Base-by-base conservation (phyloP, 2,113 vertebrate genomes). In the Silurus glanis region DNA sequence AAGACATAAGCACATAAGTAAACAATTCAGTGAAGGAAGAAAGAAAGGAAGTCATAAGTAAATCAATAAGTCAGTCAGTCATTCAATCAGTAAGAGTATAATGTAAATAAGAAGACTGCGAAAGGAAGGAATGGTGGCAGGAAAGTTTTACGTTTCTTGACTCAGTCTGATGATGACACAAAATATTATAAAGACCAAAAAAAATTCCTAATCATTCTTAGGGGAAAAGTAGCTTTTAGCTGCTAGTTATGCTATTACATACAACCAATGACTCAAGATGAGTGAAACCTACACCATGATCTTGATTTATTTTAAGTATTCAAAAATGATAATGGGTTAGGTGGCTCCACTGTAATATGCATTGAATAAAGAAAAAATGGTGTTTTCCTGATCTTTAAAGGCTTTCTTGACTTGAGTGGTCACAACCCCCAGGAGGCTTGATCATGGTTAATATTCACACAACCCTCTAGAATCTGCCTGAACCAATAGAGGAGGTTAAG, bases 401-500 rank as follows among this genome's bases (percentile, higher is more conserved):
- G 19, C 9, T 51, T 51, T 75, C n/a, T 0, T 19, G 45, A 6
- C 21, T 25, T 8, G 9, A 25, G n/a, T 45, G 28, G 14, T 47
- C 28, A 14, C 47, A 47, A 62, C 21, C 28, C 58, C 56, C 56
- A 80, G 9, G 53, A 58, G 53, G 76, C 25, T 79, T 37, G 6
- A 47, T 53, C 72, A n/a, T 7, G 1, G 8, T 51, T 51, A 51
- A 75, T 51, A 79, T 56, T 85, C 37, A 67, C 61, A 66, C 49
- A 79, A 28, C 66, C 53, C 37, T 14, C 74, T 47, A 69, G 51
- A 85, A 76, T 69, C 16, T 12, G 16, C 3, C 47, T 78, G 71
- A 19, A 83, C 49, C 62, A 64, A 80, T 55, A 66, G 64, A 37
- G 37, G 82, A 79, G 37, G 74, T 76, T 84, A 71, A 19, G 21